phyloP scores from a whole-genome alignment of 2,113 vertebrate genomes.

The Otolemur garnettii region DNA sequence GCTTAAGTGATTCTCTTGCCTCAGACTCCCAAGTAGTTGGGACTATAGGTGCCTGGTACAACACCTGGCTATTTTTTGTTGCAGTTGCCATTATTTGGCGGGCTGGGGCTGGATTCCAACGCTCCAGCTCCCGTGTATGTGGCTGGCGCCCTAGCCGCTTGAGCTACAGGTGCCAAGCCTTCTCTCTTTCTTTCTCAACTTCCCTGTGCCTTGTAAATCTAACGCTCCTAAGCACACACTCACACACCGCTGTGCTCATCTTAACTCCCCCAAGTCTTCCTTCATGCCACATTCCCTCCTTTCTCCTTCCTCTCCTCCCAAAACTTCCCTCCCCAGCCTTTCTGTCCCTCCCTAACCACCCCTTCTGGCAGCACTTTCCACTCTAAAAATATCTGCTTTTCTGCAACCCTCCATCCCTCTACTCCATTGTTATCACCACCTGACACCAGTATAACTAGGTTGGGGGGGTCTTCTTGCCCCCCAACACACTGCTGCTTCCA shows the following conservation, averaged over 20 bases:
- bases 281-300: not conserved
- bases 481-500: not conserved
- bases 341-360: not conserved
- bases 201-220: not conserved
- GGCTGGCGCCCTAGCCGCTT: too few species aligned
- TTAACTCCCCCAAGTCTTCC: not conserved
- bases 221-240: not conserved
- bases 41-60: too few species aligned
- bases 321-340: not conserved
- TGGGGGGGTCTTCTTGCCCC: slow-evolving; percentile 36
- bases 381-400: not conserved
- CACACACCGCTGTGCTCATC: not conserved
- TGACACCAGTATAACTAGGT: slow-evolving; percentile 45
- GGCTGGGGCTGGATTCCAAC: too few species aligned
- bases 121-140: too few species aligned
- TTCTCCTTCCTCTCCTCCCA: not conserved
- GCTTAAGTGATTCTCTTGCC: too few species aligned
- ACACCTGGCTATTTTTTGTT: too few species aligned
- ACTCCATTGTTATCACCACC: not conserved
- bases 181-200: not conserved
- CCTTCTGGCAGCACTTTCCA: not conserved
- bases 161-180: not conserved
- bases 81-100: too few species aligned
- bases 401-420: not conserved
- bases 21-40: too few species aligned